A percentile compares a stretch with the other conserved stretches of the same genome.
Conservation (phyloP, 92 coral and sea anemone species). For the Epizoanthus fatuus region DNA sequence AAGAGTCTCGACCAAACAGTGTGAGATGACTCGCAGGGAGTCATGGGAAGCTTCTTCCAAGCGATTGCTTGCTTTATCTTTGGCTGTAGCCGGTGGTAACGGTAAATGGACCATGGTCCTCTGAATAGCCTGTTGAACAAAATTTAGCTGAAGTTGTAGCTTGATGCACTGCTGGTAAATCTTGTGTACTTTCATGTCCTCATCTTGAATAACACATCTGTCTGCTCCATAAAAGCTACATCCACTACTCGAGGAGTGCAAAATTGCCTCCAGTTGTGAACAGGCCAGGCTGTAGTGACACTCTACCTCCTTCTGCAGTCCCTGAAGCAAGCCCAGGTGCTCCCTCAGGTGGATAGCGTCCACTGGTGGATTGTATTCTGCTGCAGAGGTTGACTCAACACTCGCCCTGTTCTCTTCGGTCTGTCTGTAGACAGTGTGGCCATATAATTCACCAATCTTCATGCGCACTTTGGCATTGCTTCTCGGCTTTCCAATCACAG, state of each 20-base stretch:
- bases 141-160: slow-evolving; percentile 91
- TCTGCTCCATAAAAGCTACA: slow-evolving; percentile 27
- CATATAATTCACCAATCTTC: slow-evolving; percentile 96
- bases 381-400: slow-evolving; percentile 9
- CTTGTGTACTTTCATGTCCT: slow-evolving; percentile 77
- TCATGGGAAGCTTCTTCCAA: slow-evolving; percentile 82
- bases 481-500: slow-evolving; percentile 87
- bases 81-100: neutral
- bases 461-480: slow-evolving; percentile 85
- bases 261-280: slow-evolving; percentile 72
- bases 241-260: slow-evolving; percentile 65
- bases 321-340: slow-evolving; percentile 70
- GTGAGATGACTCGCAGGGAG: slow-evolving; percentile 88
- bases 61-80: slow-evolving; percentile 12
- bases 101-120: slow-evolving; percentile 53
- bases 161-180: slow-evolving; percentile 86
- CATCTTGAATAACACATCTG: slow-evolving; percentile 27
- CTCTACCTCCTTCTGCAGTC: slow-evolving; percentile 88
- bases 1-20: slow-evolving; percentile 90
- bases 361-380: slow-evolving; percentile 48
- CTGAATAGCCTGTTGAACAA: slow-evolving; percentile 81
- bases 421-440: slow-evolving; percentile 77
- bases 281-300: slow-evolving; percentile 97
- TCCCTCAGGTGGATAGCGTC: slow-evolving; percentile 41
- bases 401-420: slow-evolving; percentile 17